Evolutionary conservation across 2,113 vertebrate genomes (phyloP), one percentile per base, ranked within the genome.

Genomic region (Lampris megalopsis): DNA sequence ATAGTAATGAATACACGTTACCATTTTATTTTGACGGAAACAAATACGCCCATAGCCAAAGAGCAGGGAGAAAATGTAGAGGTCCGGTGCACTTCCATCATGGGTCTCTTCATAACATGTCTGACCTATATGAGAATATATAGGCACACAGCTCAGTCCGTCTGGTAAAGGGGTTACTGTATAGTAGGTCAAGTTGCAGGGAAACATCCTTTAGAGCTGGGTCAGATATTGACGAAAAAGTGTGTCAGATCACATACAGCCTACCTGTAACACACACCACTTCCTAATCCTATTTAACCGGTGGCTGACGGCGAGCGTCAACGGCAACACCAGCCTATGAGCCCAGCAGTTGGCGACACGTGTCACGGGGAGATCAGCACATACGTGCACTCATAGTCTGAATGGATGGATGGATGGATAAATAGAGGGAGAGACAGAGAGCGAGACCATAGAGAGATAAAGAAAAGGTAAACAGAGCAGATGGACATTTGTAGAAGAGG

Each of bases 101-200:
- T 24, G 24, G 24, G 24, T 24, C 24, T 24, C 24, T 24, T 35
- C 24, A 7, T n/a, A 78, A 53, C 24, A 36, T 24, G 69, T 74
- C 70, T 84, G 64, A 9, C 6, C 24, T 57, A 6, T 60, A 6
- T 69, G 63, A 13, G 24, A 24, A 24, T 24, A 24, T 24, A 63
- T 41, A 53, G 50, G n/a, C 50, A 53, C 10, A 9, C 50, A 41
- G 82, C 66, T 80, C 73, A 79, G 79, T 64, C 81, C 1, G 73
- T 75, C 63, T 72, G 64, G 43, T 45, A 45, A 45, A 2, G 43
- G 24, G 43, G 43, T 45, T 45, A 5, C 35, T 58, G 56, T 7
- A 13, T 37, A 6, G 41, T 59, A 63, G 58, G 75, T 76, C 77
- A 77, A 52, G 3, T 63, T 6, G 9, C 10, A n/a, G n/a, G 11